phyloP scores from a whole-genome alignment of 2,888 invertebrate genomes.

The Catotricha subobsoleta region DNA sequence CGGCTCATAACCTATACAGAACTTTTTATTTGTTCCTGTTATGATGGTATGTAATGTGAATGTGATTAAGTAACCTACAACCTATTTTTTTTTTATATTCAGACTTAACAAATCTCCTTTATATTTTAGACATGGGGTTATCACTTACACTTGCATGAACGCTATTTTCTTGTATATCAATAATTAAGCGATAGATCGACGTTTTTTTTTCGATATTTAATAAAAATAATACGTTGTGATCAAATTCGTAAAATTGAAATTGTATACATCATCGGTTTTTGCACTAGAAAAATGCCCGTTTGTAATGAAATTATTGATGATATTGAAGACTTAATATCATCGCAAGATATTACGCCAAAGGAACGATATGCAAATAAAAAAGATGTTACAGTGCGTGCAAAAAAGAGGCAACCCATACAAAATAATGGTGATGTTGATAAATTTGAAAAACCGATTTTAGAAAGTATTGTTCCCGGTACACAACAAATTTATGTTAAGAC shows the following conservation, averaged over 20 bases:
- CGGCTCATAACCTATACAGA: no score
- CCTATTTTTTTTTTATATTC: no score
- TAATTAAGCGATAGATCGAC: no score
- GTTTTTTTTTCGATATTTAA: neutral
- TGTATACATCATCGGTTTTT: no score
- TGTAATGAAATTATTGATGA: constrained; percentile 55
- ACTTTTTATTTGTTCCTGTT: no score
- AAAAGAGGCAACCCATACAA: constrained; percentile 25
- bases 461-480: constrained; percentile 50
- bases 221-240: neutral
- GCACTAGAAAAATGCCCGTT: constrained; percentile 27
- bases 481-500: constrained; percentile 76
- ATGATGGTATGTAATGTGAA: no score
- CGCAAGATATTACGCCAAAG: constrained; percentile 62
- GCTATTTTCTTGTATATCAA: no score
- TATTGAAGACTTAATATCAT: constrained; percentile 68
- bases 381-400: constrained; percentile 46
- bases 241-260: no score
- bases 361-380: constrained; percentile 55
- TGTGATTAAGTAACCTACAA: no score
- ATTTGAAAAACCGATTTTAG: constrained; percentile 33
- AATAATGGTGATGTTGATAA: constrained; percentile 10
- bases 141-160: no score
- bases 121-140: no score
- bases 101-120: no score